Conservation (phyloP, 2,888 invertebrate genomes). For the Neoitamus cyanurus region DNA sequence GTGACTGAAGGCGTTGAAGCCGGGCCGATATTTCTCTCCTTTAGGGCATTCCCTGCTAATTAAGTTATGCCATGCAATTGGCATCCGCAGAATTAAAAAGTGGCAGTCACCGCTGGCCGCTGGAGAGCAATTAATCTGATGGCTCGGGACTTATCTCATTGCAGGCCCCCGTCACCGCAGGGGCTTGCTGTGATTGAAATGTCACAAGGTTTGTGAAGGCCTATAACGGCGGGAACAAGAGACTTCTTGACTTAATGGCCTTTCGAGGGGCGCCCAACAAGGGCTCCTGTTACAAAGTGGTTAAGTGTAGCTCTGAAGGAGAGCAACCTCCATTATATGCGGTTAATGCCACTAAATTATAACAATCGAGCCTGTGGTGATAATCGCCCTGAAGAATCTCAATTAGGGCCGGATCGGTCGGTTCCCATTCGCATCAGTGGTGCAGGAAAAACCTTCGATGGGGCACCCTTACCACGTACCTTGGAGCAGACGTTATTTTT, state of each 20-base stretch:
- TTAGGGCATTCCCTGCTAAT: not conserved
- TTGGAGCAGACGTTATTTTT: not conserved
- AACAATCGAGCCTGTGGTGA: slow-evolving; percentile 56
- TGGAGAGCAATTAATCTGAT: not conserved
- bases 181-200: slow-evolving; percentile 3
- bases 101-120: not conserved
- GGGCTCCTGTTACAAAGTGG: not conserved
- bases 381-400: slow-evolving; percentile 56
- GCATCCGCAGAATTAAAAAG: not conserved
- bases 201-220: not conserved
- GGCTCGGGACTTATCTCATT: not conserved
- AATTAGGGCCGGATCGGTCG: slow-evolving; percentile 51
- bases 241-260: not conserved
- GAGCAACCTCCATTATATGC: slow-evolving; percentile 26
- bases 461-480: not conserved
- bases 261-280: not conserved
- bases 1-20: not conserved
- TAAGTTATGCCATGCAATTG: slow-evolving; percentile 37
- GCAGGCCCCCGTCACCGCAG: not conserved
- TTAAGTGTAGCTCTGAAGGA: not conserved
- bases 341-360: slow-evolving; percentile 54
- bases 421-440: not conserved
- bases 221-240: not conserved
- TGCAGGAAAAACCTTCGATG: not conserved
- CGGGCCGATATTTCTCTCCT: not conserved